Percentiles rank a stretch among this genome's conserved stretches.
phyloP scores from a whole-genome alignment of 2,888 invertebrate genomes.

The Chrysolina oricalcia region DNA sequence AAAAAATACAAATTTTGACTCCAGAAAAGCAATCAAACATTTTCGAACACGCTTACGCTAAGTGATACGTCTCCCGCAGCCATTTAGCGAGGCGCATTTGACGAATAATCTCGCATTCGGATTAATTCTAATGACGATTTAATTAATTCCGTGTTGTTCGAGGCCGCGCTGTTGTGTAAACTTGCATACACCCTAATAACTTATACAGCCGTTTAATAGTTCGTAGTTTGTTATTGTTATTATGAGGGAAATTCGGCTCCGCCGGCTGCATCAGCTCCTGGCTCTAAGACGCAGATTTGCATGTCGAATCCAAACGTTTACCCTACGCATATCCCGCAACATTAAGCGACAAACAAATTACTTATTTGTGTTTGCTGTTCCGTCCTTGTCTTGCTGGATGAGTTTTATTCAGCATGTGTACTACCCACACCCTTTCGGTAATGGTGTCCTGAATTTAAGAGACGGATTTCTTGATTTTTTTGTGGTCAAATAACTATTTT shows the following conservation, averaged over 20 bases:
- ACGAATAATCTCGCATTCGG: constrained; percentile 25
- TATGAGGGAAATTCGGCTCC: constrained; percentile 38
- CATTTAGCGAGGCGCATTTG: neutral
- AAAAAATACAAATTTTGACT: too few relatives aligned
- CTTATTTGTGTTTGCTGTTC: constrained; percentile 32
- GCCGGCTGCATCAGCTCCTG: constrained; percentile 34
- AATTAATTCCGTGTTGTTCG: constrained; percentile 42
- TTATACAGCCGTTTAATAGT: constrained; percentile 45
- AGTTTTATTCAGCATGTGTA: neutral
- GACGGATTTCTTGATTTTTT: too few relatives aligned
- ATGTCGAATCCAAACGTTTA: constrained; percentile 53
- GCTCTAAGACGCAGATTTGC: constrained; percentile 49
- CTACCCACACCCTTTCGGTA: neutral
- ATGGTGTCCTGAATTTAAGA: too few relatives aligned
- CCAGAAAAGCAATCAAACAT: neutral
- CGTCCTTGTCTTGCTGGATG: neutral
- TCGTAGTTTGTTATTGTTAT: constrained; percentile 51
- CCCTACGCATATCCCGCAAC: constrained; percentile 43
- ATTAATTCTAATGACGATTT: constrained; percentile 32
- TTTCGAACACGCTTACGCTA: neutral
- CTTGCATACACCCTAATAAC: constrained; percentile 45
- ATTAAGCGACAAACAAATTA: constrained; percentile 51
- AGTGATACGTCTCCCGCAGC: neutral
- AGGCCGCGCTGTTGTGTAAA: constrained; percentile 40
- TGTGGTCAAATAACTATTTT: too few relatives aligned